Percentiles rank a stretch among this genome's conserved stretches.
These are phyloP conservation scores for Apamea sordens DNA, from an alignment of 2,888 invertebrate species.

Conservation along the genomic window DNA sequence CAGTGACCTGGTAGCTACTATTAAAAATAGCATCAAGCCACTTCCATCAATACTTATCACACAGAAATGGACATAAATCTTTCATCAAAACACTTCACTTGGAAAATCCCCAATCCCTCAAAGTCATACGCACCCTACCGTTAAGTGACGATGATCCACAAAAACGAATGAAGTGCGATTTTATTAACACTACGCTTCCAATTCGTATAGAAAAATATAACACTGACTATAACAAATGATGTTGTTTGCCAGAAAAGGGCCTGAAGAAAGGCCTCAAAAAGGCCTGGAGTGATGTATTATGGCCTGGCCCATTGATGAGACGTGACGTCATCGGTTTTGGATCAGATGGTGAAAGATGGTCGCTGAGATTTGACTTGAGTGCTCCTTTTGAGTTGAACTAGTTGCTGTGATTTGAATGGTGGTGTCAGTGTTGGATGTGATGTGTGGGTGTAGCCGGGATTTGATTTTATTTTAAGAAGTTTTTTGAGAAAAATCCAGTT, in stretches of 20 bases:
- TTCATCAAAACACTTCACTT: not conserved
- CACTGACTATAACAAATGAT: constrained; percentile 89
- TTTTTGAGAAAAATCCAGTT: not conserved
- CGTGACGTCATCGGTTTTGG: constrained; percentile 79
- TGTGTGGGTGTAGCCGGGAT: not conserved
- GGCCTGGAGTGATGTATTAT: constrained; percentile 80
- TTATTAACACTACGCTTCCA: constrained; percentile 89
- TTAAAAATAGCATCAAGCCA: not conserved
- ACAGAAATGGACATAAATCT: not conserved
- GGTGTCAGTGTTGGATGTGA: constrained; percentile 8
- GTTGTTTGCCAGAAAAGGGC: constrained; percentile 84
- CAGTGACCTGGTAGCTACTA: no score
- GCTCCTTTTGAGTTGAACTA: constrained; percentile 40
- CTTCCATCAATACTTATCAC: not conserved
- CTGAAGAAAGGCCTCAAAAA: constrained; percentile 77
- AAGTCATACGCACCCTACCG: constrained; percentile 73
- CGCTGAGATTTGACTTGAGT: constrained; percentile 66
- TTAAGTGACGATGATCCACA: constrained; percentile 90
- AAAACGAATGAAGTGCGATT: constrained; percentile 90
- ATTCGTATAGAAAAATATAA: constrained; percentile 85
- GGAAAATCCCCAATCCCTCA: constrained; percentile 27
- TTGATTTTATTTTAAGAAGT: not conserved
- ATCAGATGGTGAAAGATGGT: constrained; percentile 66
- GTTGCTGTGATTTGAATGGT: constrained; percentile 31
- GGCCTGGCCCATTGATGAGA: constrained; percentile 77